Percentiles rank a stretch among this genome's conserved stretches.
phyloP scores from a whole-genome alignment of 2,113 vertebrate genomes.

The Saguinus midas region DNA sequence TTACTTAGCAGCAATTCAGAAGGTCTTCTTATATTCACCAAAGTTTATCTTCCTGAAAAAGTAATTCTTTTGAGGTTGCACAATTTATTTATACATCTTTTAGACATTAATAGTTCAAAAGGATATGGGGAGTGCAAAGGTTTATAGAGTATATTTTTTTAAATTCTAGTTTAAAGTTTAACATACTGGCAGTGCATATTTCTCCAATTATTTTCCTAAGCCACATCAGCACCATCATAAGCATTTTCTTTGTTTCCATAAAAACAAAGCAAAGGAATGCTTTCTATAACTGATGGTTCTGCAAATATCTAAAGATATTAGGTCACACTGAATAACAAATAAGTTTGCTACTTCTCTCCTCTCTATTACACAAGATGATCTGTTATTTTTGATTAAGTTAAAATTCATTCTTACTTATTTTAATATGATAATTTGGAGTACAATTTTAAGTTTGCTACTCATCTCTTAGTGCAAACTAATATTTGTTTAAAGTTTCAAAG shows the following conservation, averaged over 20 bases:
- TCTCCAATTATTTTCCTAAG: not conserved
- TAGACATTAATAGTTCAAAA: not conserved
- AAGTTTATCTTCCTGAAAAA: not conserved
- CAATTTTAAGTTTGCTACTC: constrained; percentile 62
- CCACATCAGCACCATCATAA: not conserved
- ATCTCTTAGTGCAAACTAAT: constrained; percentile 69
- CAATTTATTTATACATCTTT: not conserved
- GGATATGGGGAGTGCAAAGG: not conserved
- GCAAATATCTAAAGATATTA: not conserved
- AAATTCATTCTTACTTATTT: constrained; percentile 53
- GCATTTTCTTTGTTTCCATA: not conserved
- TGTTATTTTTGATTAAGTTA: constrained; percentile 27
- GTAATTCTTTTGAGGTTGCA: not conserved
- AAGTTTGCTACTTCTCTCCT: not conserved
- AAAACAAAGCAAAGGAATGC: not conserved
- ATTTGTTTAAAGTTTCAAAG: constrained; percentile 72
- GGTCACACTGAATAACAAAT: not conserved
- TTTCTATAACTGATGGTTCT: not conserved
- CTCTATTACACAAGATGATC: not conserved
- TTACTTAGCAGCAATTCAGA: not conserved
- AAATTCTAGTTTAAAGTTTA: not conserved
- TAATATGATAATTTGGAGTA: constrained; percentile 52
- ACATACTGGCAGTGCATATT: not conserved
- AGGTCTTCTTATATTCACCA: not conserved
- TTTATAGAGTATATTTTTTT: not conserved